Evolutionary conservation across 2,797 vertebrate genomes (phyloP), one percentile per base, ranked within the genome.

Genomic region (Phoebastria nigripes): DNA sequence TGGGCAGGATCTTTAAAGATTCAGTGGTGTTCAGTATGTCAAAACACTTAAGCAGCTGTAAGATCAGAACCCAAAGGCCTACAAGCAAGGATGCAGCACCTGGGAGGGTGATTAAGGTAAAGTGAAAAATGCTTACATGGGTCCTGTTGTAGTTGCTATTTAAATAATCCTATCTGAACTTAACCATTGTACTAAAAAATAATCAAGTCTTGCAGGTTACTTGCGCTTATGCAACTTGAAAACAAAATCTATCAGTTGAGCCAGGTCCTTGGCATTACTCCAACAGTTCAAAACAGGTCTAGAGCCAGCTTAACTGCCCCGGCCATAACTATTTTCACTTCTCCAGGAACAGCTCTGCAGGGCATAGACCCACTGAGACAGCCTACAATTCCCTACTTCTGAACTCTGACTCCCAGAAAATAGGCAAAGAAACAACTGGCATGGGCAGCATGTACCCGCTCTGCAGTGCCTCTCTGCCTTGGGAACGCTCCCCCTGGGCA

Each of bases 201-300:
- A 89, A 93, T 91, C 37, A 58, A 89, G 82, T 85, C 89, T 94
- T 89, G 83, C 84, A 90, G 37, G 88, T 94, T 92, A 81, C 37
- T 83, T 92, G 31, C 1, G 2, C 71, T 96, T 94, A 72, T 35
- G 92, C 90, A 93, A 94, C 91, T 82, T 20, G 44, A 94, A 96
- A 97, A 94, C 90, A 96, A 82, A 94, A 96, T 90, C 87, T 97
- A 97, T 96, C 96, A 54, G 93, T 94, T 63, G 61, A 91, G 47
- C 92, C 95, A 97, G 84, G 71, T 81, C 76, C 69, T 96, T 92
- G 96, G 95, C 90, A 74, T 31, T 65, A 13, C 18, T 97, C 94
- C 94, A 91, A 2, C 10, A 58, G 58, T 70, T 90, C 72, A 76
- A 78, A 96, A 91, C 69, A 79, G 49, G 28, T 95, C 89, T 81